Conservation (phyloP, 2,888 invertebrate species). For the Macrophya annulata region DNA sequence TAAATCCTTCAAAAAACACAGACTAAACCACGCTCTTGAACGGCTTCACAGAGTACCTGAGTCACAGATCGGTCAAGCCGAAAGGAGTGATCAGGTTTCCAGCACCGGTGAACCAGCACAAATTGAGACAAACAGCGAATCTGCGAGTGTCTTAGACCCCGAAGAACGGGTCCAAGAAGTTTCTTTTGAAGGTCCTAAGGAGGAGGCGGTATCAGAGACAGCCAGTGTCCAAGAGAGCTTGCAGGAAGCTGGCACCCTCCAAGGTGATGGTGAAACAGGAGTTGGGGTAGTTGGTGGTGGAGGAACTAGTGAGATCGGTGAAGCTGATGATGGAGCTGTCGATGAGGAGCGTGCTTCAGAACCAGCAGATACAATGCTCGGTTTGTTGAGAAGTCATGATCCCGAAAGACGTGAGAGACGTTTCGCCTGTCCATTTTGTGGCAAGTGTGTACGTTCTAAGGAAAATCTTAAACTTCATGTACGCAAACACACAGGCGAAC, state of each 20-base stretch:
- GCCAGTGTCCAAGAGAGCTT: conserved; percentile 70
- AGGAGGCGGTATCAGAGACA: conserved; percentile 75
- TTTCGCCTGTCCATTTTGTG: conserved; percentile 94
- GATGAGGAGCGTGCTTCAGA: conserved; percentile 68
- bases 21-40: conserved; percentile 92
- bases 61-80: conserved; percentile 68
- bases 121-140: conserved; percentile 81
- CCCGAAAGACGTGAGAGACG: conserved; percentile 79
- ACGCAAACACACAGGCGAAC: conserved; percentile 92
- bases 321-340: conserved; percentile 69
- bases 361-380: conserved; percentile 81
- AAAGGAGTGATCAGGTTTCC: conserved; percentile 85
- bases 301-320: conserved; percentile 74
- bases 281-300: conserved; percentile 63
- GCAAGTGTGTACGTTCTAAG: conserved; percentile 93
- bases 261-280: conserved; percentile 43
- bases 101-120: conserved; percentile 87
- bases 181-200: conserved; percentile 66
- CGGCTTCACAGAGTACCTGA: conserved; percentile 85
- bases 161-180: conserved; percentile 74
- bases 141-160: conserved; percentile 80
- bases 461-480: conserved; percentile 94
- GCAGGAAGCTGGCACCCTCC: conserved; percentile 58
- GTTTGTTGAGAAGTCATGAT: conserved; percentile 82
- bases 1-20: conserved; percentile 94